Base-by-base conservation (phyloP, 2,113 vertebrate species). In the Hippocampus zosterae region DNA sequence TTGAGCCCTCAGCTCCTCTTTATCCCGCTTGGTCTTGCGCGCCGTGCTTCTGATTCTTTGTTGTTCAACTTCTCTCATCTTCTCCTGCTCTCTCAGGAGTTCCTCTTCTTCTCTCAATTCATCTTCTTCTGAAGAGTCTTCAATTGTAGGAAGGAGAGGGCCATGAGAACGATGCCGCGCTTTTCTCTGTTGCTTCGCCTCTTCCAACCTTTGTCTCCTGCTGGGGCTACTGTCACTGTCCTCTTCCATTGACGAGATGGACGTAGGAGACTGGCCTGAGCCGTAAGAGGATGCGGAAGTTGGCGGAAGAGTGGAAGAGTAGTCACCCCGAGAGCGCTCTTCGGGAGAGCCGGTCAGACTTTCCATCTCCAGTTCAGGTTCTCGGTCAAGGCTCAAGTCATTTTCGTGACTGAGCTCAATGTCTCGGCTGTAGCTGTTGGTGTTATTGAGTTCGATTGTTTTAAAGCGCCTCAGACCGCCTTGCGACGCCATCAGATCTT, bases 211-310 rank as follows among this genome's bases (percentile, higher is more conserved):
- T 87, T 98, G 96, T 71, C 95, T 89, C 64, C 96, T 94, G 85
- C 97, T 98, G 40, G 97, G 97, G 76, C 97, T 99, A 82, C 97
- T 98, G 82, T 99, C 97, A 0, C 97, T 99, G 83, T 99, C 97
- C 76, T 99, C 97, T 80, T 99, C 97, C 75, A 99, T 93, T 0
- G 97, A 99, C 33, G 97, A 99, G 74, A 99, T 91, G 44, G 97
- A 99, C 15, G 97, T 98, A 69, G 97, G 96, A 0, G 97, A 99
- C 72, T 96, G 95, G 53, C 96, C 97, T 0, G 96, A 98, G 3
- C 94, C 96, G 79, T 97, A 98, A 80, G 95, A 98, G 50, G 97
- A 95, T 0, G 57, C 57, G 1, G 97, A 96, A 11, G 96, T 98
- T 69, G 97, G 94, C 0, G 96, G 97, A 68, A 98, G 83, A 5